Base-by-base conservation (phyloP, 2,797 vertebrate species). In the Phoxinus dragarum region DNA sequence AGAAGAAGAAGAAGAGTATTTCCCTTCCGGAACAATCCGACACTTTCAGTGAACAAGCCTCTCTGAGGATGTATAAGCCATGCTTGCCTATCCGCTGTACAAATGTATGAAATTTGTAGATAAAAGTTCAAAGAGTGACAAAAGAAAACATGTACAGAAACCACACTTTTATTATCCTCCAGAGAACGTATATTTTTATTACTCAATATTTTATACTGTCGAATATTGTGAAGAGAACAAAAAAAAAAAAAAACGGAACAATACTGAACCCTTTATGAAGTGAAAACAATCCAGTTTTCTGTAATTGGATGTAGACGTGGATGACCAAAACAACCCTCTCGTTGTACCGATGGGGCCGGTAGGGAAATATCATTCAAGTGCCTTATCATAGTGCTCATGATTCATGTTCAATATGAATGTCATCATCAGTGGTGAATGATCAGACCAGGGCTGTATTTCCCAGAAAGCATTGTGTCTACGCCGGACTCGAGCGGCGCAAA, bases 31-130 rank as follows among this genome's bases (percentile, higher is more conserved):
- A 89, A 84, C 67, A 73, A 84, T 87, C 71, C 82, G 81, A 95
- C 95, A 95, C 94, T 93, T 96, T 95, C 94, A 96, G 96, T 96
- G 95, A 95, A 96, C 94, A 94, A 93, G 93, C 94, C 49, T 94
- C 95, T 95, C 95, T 95, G 96, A 96, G 96, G 96, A 97, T 97
- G 96, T 97, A 96, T 96, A 97, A 97, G 97, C 96, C 97, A 97
- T 97, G 96, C 96, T 97, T 97, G 96, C 96, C 96, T 97, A 95
- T 95, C 96, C 96, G 95, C 96, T 97, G 96, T 97, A 96, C 94
- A 97, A 96, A 96, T 96, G 96, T 97, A 96, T 95, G 95, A 94
- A 96, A 96, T 95, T 93, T 97, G 96, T 97, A 97, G 95, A 97
- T 97, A 96, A 96, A 94, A 94, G 95, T 96, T 95, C 93, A 94